Evolutionary conservation across 2,113 vertebrate genomes (phyloP), one percentile per base, ranked within the genome.

Genomic region (Limanda limanda): DNA sequence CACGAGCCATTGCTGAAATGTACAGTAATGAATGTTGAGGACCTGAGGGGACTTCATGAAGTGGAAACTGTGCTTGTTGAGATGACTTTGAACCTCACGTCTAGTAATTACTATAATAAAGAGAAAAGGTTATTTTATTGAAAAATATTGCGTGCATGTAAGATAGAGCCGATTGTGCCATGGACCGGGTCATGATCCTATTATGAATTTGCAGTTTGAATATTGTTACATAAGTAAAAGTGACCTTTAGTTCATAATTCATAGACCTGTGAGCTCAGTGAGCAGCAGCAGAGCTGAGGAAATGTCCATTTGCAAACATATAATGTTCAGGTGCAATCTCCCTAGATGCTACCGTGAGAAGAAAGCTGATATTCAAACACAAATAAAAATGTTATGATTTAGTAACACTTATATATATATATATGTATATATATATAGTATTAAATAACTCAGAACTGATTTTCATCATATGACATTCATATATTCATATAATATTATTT

Each of bases 171-270:
- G 27, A 42, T 55, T 8, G 23, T 56, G 15, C 47, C 8, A 3
- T 42, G 13, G 47, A 47, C 31, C 55, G 20, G 25, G 18, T 27
- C 35, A 37, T 47, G 5, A 48, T 40, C 74, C 6, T 52, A 13
- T 64, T 58, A 24, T 31, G 9, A 66, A 67, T 76, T 70, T 66
- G 4, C 47, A 70, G 62, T 51, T 40, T 70, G 75, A 78, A 68
- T 52, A 66, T 2, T 56, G 14, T 59, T 56, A 56, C 25, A 37
- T 56, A 24, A 60, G 2, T 25, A 37, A 55, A 18, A 68, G 31
- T 61, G 55, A 64, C 24, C 37, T 61, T 74, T 59, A 37, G 24
- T 52, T 42, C 11, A 54, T 62, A 56, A 72, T 45, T 78, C 18
- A 20, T 15, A 14, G 8, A 7, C 31, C 31, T n/a, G 62, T 62